A percentile compares a stretch with the other conserved stretches of the same genome.
Evolutionary conservation across 2,888 invertebrate species (phyloP).

Genomic region (Lordiphosa andalusiaca): DNA sequence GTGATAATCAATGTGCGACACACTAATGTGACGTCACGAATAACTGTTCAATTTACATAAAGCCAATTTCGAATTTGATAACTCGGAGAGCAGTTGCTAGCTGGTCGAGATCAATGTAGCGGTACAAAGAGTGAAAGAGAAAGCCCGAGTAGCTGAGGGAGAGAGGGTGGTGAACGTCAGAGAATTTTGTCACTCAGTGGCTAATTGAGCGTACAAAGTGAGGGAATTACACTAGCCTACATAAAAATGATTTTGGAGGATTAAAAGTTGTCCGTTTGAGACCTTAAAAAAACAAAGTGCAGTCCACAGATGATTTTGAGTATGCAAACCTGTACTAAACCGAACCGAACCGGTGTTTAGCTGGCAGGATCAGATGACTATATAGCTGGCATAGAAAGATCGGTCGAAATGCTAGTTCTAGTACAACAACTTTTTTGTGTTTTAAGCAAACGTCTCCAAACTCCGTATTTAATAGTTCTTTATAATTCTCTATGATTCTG

Average conservation of each 20-base stretch:
- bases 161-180: background rate
- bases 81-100: slow-evolving; percentile 22
- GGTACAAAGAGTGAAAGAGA: slow-evolving; percentile 1
- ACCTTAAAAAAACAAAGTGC: too few relatives aligned
- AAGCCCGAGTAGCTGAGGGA: slow-evolving; percentile 8
- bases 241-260: background rate
- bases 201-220: slow-evolving; percentile 7
- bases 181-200: slow-evolving; percentile 10
- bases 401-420: too few relatives aligned
- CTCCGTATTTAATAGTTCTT: too few relatives aligned
- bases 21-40: slow-evolving; percentile 47
- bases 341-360: too few relatives aligned
- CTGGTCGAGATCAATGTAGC: slow-evolving; percentile 11
- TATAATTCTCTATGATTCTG: too few relatives aligned
- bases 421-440: too few relatives aligned
- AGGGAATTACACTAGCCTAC: slow-evolving; percentile 7
- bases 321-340: too few relatives aligned
- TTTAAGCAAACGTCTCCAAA: too few relatives aligned
- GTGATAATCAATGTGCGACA: background rate
- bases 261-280: too few relatives aligned
- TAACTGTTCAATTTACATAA: slow-evolving; percentile 47
- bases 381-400: too few relatives aligned
- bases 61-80: slow-evolving; percentile 3
- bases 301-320: too few relatives aligned
- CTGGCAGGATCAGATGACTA: too few relatives aligned